These are phyloP conservation scores for Anguilla anguilla DNA, from an alignment of 2,797 vertebrate species.

Conservation along the genomic window DNA sequence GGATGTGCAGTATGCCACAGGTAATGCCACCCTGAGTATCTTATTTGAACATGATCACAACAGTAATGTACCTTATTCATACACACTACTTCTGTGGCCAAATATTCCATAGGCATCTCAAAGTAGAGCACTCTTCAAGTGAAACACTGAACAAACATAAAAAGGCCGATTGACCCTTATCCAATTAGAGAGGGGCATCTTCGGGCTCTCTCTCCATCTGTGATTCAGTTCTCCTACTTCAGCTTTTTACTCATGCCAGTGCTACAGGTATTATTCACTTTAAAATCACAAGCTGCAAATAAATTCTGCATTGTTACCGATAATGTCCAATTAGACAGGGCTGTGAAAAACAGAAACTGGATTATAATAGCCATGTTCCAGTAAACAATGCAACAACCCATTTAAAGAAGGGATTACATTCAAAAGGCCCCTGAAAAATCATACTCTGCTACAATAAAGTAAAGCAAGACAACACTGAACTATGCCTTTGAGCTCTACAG, in stretches of 20 bases:
- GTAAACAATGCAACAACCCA: background rate
- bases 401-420: background rate
- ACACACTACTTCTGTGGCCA: background rate
- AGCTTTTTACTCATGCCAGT: background rate
- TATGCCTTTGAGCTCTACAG: background rate
- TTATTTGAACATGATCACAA: background rate
- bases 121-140: background rate
- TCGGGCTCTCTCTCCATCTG: background rate
- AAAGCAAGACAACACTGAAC: background rate
- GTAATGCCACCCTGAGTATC: background rate
- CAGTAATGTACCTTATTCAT: background rate
- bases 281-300: background rate
- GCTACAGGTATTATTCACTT: background rate
- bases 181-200: background rate
- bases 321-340: background rate
- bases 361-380: background rate
- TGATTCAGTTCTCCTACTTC: background rate
- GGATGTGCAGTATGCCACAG: background rate
- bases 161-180: background rate
- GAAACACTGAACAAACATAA: background rate
- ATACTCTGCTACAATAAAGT: background rate
- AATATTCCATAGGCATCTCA: background rate
- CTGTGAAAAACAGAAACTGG: background rate
- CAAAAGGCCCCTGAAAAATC: background rate
- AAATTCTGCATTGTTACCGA: background rate